These are phyloP conservation scores for Zaprionus vittiger DNA, from an alignment of 1,140 invertebrate genomes.

Conservation along the genomic window DNA sequence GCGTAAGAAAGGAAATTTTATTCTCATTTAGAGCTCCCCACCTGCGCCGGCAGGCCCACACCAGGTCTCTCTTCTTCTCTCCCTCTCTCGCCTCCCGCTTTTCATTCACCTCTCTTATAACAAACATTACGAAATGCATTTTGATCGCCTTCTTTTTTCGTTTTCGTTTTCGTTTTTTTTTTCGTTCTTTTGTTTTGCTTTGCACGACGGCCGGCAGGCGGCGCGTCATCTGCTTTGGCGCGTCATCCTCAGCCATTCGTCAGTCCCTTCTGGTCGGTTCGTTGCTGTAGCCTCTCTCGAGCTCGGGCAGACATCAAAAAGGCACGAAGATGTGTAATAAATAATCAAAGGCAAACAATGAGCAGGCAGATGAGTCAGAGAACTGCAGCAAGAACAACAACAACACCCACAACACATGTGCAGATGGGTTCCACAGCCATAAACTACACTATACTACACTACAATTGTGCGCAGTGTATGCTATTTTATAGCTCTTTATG, in stretches of 20 bases:
- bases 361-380: constrained; percentile 54
- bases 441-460: constrained; percentile 8
- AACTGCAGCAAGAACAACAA: constrained; percentile 26
- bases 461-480: constrained; percentile 20
- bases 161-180: constrained; percentile 3
- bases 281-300: background rate
- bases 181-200: constrained; percentile 2
- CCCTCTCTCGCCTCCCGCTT: background rate
- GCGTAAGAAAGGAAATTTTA: too few species aligned
- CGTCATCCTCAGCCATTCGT: constrained; percentile 30
- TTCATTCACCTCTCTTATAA: constrained; percentile 32
- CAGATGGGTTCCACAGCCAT: constrained; percentile 32
- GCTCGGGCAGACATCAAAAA: constrained; percentile 33
- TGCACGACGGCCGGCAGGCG: background rate
- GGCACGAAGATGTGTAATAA: constrained; percentile 65
- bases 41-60: background rate
- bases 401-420: constrained; percentile 26
- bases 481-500: background rate
- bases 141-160: constrained; percentile 36
- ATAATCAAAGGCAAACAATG: constrained; percentile 54
- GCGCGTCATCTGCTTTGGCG: constrained; percentile 34
- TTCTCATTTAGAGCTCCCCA: background rate
- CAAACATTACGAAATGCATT: constrained; percentile 70
- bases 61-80: background rate
- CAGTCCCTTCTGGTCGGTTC: constrained; percentile 2